A percentile compares a stretch with the other conserved stretches of the same genome.
phyloP scores from a whole-genome alignment of 2,113 vertebrate species.

The Kryptolebias marmoratus region DNA sequence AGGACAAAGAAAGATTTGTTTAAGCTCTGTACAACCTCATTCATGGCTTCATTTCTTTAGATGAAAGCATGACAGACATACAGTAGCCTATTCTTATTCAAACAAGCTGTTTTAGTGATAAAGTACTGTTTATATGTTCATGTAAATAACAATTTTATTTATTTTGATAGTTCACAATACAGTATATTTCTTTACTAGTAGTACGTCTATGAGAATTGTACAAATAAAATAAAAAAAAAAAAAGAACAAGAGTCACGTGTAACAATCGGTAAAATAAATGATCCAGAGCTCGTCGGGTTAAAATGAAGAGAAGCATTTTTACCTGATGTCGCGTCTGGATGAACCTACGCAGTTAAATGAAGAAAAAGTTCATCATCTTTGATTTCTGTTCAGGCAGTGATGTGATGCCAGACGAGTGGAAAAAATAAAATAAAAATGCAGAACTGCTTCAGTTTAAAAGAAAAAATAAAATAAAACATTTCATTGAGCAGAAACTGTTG shows the following conservation, averaged over 20 bases:
- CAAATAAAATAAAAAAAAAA: constrained; percentile 17
- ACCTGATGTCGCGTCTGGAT: constrained; percentile 14
- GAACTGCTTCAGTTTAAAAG: neutral
- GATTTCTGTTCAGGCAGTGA: constrained; percentile 40
- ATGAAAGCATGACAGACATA: constrained; percentile 74
- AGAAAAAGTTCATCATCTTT: constrained; percentile 9
- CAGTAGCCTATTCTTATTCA: constrained; percentile 73
- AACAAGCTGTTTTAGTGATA: constrained; percentile 61
- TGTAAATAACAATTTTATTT: constrained; percentile 83
- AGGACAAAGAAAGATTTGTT: constrained; percentile 37
- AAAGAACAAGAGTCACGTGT: constrained; percentile 28
- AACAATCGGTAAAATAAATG: constrained; percentile 38
- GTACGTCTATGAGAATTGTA: constrained; percentile 46
- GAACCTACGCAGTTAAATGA: constrained; percentile 2
- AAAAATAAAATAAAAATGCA: constrained; percentile 12
- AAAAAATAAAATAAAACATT: neutral
- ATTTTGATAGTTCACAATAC: constrained; percentile 83
- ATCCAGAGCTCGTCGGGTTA: constrained; percentile 27
- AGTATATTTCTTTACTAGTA: constrained; percentile 82
- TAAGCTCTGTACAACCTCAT: constrained; percentile 71
- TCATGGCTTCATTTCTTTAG: constrained; percentile 70
- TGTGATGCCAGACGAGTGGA: constrained; percentile 22
- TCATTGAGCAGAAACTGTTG: constrained; percentile 24
- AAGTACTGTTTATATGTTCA: constrained; percentile 77
- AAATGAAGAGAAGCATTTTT: constrained; percentile 1